These are phyloP conservation scores for Nerophis lumbriciformis DNA, from an alignment of 2,113 vertebrate genomes.

Conservation along the genomic window DNA sequence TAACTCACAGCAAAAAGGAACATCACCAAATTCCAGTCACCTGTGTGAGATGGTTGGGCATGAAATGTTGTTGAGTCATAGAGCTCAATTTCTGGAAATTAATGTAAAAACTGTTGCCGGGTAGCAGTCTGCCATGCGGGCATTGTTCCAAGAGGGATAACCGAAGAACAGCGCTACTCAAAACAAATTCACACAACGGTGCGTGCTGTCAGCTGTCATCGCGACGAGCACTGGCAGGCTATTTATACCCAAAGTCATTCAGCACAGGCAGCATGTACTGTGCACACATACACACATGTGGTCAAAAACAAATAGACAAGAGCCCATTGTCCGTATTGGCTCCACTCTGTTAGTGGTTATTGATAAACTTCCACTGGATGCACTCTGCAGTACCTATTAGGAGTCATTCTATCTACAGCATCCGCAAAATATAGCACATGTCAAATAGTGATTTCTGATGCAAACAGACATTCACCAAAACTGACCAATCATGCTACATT, in stretches of 20 bases:
- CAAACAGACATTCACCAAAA: conserved; percentile 7
- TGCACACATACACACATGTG: conserved; percentile 32
- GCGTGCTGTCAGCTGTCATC: conserved; percentile 73
- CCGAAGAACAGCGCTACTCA: conserved; percentile 60
- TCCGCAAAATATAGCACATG: conserved; percentile 9
- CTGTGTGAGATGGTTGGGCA: not conserved
- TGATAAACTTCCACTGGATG: conserved; percentile 60
- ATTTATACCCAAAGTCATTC: conserved; percentile 74
- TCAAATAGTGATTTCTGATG: conserved; percentile 5
- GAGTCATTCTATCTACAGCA: not conserved
- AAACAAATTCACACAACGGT: conserved; percentile 74
- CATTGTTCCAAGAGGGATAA: conserved; percentile 59
- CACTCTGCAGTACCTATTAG: conserved; percentile 31
- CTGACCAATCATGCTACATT: not conserved
- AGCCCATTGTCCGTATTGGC: conserved; percentile 49
- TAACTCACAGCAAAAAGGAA: not conserved
- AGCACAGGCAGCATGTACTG: conserved; percentile 51
- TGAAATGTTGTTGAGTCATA: conserved; percentile 14
- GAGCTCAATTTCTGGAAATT: conserved; percentile 34
- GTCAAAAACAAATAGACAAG: conserved; percentile 41
- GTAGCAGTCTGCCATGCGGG: conserved; percentile 39
- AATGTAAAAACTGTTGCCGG: conserved; percentile 40
- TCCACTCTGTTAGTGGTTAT: conserved; percentile 60
- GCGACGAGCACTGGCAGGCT: conserved; percentile 60
- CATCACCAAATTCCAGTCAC: not conserved